A percentile compares a stretch with the other conserved stretches of the same genome.
phyloP scores from a whole-genome alignment of 1,140 invertebrate genomes.

The Drosophila saltans region DNA sequence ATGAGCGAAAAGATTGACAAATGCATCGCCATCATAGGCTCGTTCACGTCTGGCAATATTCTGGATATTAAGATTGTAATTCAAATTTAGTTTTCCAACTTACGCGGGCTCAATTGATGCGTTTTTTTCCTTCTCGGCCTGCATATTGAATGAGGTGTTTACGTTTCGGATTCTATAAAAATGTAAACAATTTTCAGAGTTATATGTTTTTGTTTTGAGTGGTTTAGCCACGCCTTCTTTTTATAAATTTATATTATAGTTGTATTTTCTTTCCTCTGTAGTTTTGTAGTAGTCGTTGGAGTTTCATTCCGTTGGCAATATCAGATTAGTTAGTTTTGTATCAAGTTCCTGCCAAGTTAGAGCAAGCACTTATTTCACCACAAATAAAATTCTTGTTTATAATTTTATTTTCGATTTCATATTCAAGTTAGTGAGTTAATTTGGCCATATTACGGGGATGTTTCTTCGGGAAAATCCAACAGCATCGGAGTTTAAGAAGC shows the following conservation, averaged over 20 bases:
- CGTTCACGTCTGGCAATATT: background rate
- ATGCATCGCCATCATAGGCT: background rate
- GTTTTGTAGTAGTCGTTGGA: background rate
- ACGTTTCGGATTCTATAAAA: background rate
- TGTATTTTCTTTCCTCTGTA: background rate
- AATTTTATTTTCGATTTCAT: background rate
- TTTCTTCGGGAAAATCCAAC: constrained; percentile 48
- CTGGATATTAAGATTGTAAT: too few species aligned
- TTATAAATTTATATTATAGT: background rate
- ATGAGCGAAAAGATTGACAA: background rate
- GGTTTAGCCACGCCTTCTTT: background rate
- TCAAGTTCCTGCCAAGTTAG: background rate
- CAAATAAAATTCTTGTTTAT: constrained; percentile 15
- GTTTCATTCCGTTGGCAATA: background rate
- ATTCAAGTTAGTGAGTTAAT: background rate
- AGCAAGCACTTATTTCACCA: background rate
- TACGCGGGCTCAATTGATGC: background rate
- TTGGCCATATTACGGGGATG: constrained; percentile 28
- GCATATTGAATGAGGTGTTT: background rate
- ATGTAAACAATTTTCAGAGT: background rate
- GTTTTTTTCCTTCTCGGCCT: background rate
- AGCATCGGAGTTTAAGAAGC: background rate
- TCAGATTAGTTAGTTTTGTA: background rate
- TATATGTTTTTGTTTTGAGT: background rate
- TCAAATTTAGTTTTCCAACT: background rate